A percentile compares a stretch with the other conserved stretches of the same genome.
phyloP scores from a whole-genome alignment of 2,797 vertebrate genomes.

The Pantherophis alleghaniensis region DNA sequence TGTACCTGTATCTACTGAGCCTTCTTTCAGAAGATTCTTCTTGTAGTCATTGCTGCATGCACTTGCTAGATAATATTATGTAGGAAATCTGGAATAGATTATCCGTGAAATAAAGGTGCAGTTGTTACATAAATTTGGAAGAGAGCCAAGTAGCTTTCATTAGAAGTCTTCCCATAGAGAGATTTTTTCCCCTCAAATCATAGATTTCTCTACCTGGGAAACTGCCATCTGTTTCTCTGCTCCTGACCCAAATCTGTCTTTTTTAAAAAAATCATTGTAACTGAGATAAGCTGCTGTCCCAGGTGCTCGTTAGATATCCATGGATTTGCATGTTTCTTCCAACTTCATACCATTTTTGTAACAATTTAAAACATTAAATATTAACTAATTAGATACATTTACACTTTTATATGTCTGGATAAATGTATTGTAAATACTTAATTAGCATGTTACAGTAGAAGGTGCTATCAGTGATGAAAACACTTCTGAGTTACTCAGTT shows the following conservation, averaged over 20 bases:
- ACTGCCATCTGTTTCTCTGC: background rate
- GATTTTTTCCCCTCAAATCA: background rate
- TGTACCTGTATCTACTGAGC: background rate
- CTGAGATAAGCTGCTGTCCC: background rate
- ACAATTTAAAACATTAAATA: background rate
- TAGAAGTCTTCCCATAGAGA: background rate
- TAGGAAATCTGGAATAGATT: background rate
- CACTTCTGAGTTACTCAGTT: background rate
- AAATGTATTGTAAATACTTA: background rate
- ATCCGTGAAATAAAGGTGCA: background rate
- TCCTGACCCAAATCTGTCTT: background rate
- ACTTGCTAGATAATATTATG: background rate
- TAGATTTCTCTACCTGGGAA: background rate
- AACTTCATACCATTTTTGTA: background rate
- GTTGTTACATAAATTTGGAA: background rate
- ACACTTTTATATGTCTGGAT: background rate
- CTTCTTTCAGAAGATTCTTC: background rate
- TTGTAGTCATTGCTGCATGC: no score
- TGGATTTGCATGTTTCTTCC: background rate
- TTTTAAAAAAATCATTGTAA: background rate
- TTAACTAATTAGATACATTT: background rate
- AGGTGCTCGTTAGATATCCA: background rate
- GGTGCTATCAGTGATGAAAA: background rate
- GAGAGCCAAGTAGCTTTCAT: background rate
- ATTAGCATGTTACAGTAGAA: background rate